Evolutionary conservation across 2,797 vertebrate species (phyloP).

Genomic region (Falco biarmicus): DNA sequence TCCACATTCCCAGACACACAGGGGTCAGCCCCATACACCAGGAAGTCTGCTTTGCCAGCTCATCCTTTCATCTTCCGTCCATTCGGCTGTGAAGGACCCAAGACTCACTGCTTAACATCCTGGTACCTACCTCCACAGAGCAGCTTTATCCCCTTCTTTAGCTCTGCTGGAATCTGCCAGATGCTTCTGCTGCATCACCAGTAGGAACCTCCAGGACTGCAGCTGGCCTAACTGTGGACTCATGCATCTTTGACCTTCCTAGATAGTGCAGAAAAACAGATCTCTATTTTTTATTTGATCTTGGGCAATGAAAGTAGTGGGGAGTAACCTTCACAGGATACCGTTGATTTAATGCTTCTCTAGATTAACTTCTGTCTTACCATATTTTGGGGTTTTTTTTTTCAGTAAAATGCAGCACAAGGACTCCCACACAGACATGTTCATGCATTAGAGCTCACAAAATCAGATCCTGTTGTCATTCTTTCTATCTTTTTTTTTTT

Average conservation of each 20-base stretch:
- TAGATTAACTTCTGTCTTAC: background rate
- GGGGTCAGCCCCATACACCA: fast-evolving
- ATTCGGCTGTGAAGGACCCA: background rate
- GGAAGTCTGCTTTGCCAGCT: background rate
- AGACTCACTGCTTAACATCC: background rate
- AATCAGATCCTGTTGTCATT: background rate
- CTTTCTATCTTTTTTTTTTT: background rate
- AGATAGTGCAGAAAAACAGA: background rate
- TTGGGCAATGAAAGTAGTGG: background rate
- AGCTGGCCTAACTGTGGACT: background rate
- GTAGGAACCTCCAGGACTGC: background rate
- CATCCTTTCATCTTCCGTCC: background rate
- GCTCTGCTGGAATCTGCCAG: background rate
- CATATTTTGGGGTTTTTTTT: background rate
- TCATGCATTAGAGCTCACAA: background rate
- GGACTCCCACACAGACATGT: background rate
- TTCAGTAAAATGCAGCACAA: background rate
- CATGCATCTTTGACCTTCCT: background rate
- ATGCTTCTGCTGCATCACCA: background rate
- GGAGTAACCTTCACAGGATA: background rate
- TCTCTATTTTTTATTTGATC: background rate
- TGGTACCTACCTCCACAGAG: background rate
- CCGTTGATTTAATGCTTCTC: background rate
- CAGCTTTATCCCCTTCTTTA: background rate
- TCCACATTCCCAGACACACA: background rate